Evolutionary conservation across 2,888 invertebrate species (phyloP), one percentile per base, ranked within the genome.

Genomic region (Oligia fasciuncula): DNA sequence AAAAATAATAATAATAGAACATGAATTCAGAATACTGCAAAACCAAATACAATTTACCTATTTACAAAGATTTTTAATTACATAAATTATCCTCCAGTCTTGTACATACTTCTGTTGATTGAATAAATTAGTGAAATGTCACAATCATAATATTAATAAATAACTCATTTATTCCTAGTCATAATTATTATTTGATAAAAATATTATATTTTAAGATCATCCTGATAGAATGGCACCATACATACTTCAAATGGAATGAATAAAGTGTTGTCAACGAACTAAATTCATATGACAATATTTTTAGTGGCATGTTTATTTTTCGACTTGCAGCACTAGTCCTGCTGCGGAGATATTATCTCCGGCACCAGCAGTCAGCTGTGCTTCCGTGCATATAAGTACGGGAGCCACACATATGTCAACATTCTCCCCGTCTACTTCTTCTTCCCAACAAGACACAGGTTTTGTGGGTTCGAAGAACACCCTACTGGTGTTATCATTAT

Each of bases 321-420:
- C 97, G 80, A 98, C 97, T 93, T 98, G 98, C 76, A 97, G 95
- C n/a, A 97, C 98, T 29, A 99, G 95, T n/a, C 98, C 98, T 3
- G 98, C 98, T n/a, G 98, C 98, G 0, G 98, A 98, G 85, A 99
- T 98, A 91, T 98, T 99, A 92, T 99, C 99, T 0, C 99, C 99
- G 17, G 98, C 98, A 0, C 99, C 99, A 0, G 98, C 98, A 0
- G 99, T 99, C 90, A 98, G 97, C 81, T 97, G 97, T 0, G 98
- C 98, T 88, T 98, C 97, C 0, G 98, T 98, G 91, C 99, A 99
- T 5, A 99, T 98, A 49, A 99, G 95, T 11, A 98, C 98, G 0
- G 99, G 98, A 0, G 98, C 98, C 9, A 99, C 97, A 94, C 99
- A 99, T 75, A 98, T 97, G 89, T 98, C 97, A 35, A 97, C 97